These are phyloP conservation scores for Caradrina clavipalpis DNA, from an alignment of 2,888 invertebrate genomes.

Conservation along the genomic window DNA sequence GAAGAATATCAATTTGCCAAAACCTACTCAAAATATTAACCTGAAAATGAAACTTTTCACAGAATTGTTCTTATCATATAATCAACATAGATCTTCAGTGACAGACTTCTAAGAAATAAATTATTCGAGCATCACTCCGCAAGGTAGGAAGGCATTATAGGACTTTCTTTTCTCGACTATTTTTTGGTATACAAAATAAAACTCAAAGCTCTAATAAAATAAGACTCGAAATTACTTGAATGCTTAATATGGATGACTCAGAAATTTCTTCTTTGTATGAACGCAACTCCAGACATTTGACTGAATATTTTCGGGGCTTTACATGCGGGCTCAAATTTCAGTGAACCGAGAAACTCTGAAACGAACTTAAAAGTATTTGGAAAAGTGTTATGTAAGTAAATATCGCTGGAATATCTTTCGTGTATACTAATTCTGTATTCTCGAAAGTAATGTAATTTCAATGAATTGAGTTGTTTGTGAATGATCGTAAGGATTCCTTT, in stretches of 20 bases:
- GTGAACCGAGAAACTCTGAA: slow-evolving; percentile 15
- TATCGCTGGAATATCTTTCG: background rate
- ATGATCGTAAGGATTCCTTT: no score
- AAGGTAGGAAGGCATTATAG: slow-evolving; percentile 9
- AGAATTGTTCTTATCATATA: slow-evolving; percentile 34
- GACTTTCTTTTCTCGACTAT: slow-evolving; percentile 5
- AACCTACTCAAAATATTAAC: slow-evolving; percentile 15
- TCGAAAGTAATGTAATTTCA: no score
- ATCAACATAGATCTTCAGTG: slow-evolving; percentile 7
- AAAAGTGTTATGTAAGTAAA: background rate
- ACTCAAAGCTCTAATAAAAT: no score
- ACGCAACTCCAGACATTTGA: slow-evolving; percentile 32
- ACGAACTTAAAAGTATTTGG: slow-evolving; percentile 21
- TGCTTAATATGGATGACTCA: slow-evolving; percentile 35
- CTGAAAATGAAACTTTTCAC: slow-evolving; percentile 5
- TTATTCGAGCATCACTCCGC: slow-evolving; percentile 20
- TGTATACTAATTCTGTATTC: no score
- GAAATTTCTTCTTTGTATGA: slow-evolving; percentile 52
- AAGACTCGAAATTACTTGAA: slow-evolving; percentile 54
- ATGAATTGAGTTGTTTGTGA: no score
- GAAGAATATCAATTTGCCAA: slow-evolving; percentile 18
- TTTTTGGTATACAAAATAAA: slow-evolving; percentile 45
- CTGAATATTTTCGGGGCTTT: slow-evolving; percentile 50
- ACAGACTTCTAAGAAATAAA: slow-evolving; percentile 26
- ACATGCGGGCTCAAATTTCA: slow-evolving; percentile 31